Base-by-base conservation (phyloP, 64 coral and sea anemone species). In the Dendronephthya gigantea region DNA sequence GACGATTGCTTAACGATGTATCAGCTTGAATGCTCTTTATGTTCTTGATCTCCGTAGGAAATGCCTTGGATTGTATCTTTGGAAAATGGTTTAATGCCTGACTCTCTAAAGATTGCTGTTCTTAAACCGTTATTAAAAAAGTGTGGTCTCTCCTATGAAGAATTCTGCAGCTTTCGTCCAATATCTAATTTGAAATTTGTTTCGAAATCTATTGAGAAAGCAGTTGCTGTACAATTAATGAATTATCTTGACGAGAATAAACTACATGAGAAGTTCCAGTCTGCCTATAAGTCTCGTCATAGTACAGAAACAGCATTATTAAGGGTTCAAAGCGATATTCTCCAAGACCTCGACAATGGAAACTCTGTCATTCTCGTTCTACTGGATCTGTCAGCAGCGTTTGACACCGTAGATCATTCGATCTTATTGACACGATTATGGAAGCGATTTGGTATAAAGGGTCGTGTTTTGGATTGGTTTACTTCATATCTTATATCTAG, bases 221-320 rank as follows among this genome's bases (percentile, higher is more conserved):
- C 55, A 25, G 84, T 31, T 34, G 84, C 84, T n/a, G 28, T 10
- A 35, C 84, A 86, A 86, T 34, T 50, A 55, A 47, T 28, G 32
- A 28, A 56, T 31, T 66, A 86, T 47, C 85, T 86, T n/a, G 70
- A 35, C 40, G 40, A 68, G 33, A 86, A 86, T 72, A 66, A 86
- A 45, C 37, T 52, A 49, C 31, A 35, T 43, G 58, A 6, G 31
- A 49, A 87, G 22, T 66, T 66, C 58, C 58, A 66, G 29, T 66
- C 58, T n/a, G 58, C 58, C 14, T 66, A 66, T 30, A 66, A 30
- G 22, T 17, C 19, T n/a, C 22, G 19, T 66, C 58, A 66, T 30
- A 66, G 58, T 30, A 66, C 58, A 3, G 58, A 66, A 30, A 66
- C 58, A n/a, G 58, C 58, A 5, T 17, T 66, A 30, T 30, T 66